Evolutionary conservation across 2,888 invertebrate species (phyloP).

Genomic region (Pseudoips prasinana): DNA sequence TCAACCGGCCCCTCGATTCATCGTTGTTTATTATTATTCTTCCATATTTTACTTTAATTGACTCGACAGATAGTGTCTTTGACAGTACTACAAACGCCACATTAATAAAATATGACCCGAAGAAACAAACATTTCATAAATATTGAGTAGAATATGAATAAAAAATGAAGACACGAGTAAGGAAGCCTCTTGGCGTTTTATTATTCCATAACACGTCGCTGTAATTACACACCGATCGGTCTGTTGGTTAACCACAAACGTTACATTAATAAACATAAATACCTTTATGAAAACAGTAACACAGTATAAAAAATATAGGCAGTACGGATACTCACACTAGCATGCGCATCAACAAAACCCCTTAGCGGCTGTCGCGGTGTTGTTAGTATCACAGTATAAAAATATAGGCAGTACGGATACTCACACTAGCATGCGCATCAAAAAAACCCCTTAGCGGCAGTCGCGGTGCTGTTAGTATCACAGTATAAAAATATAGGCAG

Average conservation of each 20-base stretch:
- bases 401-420: too few relatives aligned
- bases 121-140: constrained; percentile 19
- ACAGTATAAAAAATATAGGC: too few relatives aligned
- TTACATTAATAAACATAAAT: constrained; percentile 26
- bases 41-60: constrained; percentile 9
- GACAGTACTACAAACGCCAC: constrained; percentile 5
- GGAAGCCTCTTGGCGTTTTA: constrained; percentile 5
- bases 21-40: neutral
- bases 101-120: constrained; percentile 6
- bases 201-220: constrained; percentile 19
- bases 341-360: too few relatives aligned
- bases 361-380: too few relatives aligned
- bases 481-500: too few relatives aligned
- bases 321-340: too few relatives aligned
- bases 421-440: too few relatives aligned
- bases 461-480: too few relatives aligned
- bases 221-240: constrained; percentile 24
- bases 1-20: too few relatives aligned
- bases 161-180: too few relatives aligned
- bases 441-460: too few relatives aligned
- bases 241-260: constrained; percentile 23
- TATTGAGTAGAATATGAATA: constrained; percentile 15
- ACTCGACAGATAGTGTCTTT: constrained; percentile 5
- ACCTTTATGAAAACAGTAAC: constrained; percentile 16
- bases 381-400: too few relatives aligned